phyloP scores from a whole-genome alignment of 2,888 invertebrate genomes.

The Troides helena region DNA sequence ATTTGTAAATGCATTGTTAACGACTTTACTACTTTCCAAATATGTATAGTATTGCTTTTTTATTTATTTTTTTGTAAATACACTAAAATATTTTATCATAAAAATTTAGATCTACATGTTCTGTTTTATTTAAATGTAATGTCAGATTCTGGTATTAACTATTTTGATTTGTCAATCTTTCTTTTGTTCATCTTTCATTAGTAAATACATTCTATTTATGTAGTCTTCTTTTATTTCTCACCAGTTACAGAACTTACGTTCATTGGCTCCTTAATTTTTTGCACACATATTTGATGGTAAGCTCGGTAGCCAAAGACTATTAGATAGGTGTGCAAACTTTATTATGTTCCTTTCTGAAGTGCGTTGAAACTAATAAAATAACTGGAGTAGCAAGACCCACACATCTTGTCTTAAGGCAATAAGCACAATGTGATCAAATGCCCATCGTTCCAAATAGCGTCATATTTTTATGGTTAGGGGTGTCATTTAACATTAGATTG shows the following conservation, averaged over 20 bases:
- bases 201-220: background rate
- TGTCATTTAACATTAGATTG: too few relatives aligned
- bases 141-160: constrained; percentile 6
- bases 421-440: too few relatives aligned
- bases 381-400: too few relatives aligned
- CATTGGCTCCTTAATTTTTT: background rate
- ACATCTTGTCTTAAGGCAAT: too few relatives aligned
- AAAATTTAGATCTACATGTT: background rate
- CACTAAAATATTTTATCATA: background rate
- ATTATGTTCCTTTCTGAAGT: too few relatives aligned
- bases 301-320: background rate
- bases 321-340: too few relatives aligned
- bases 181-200: constrained; percentile 28
- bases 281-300: background rate
- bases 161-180: constrained; percentile 25
- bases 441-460: too few relatives aligned
- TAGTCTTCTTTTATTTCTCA: constrained; percentile 11
- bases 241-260: constrained; percentile 6
- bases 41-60: background rate
- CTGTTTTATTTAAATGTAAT: constrained; percentile 1
- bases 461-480: too few relatives aligned
- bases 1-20: constrained; percentile 40
- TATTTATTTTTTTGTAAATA: constrained; percentile 1
- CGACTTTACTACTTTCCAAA: background rate
- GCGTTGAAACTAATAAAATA: too few relatives aligned